These are phyloP conservation scores for Erpetoichthys calabaricus DNA, from an alignment of 2,797 vertebrate genomes.

Conservation along the genomic window DNA sequence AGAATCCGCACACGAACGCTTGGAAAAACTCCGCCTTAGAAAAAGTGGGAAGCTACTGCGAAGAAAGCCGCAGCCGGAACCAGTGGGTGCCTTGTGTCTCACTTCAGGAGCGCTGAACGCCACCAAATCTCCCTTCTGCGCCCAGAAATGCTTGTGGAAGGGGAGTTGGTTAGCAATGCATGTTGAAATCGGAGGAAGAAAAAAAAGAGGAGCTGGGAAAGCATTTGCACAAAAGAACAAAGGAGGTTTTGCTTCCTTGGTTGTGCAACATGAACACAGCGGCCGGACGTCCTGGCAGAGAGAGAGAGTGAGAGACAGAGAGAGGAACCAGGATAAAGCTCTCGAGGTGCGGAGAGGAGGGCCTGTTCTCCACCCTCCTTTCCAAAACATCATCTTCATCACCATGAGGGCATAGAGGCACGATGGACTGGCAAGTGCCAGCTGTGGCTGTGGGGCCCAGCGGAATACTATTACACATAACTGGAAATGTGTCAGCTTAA, in stretches of 20 bases:
- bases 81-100: conserved; percentile 75
- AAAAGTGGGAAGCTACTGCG: conserved; percentile 68
- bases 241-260: rapidly evolving
- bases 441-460: too few species aligned
- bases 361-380: too few species aligned
- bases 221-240: conserved; percentile 14
- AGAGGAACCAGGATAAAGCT: conserved; percentile 1
- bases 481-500: too few species aligned
- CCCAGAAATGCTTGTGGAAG: too few species aligned
- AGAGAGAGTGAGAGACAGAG: neutral
- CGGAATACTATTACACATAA: too few species aligned
- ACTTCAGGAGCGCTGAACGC: conserved; percentile 67
- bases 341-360: too few species aligned
- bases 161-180: too few species aligned
- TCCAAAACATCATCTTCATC: too few species aligned
- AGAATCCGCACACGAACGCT: conserved; percentile 67
- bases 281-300: neutral
- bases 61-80: conserved; percentile 70
- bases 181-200: conserved; percentile 9
- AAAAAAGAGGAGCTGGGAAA: conserved; percentile 10
- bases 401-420: too few species aligned
- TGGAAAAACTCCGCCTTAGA: conserved; percentile 63
- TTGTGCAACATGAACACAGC: conserved; percentile 1
- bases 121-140: neutral
- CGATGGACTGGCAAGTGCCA: too few species aligned